Base-by-base conservation (phyloP, 2,888 invertebrate genomes). In the Eilema depressum region DNA sequence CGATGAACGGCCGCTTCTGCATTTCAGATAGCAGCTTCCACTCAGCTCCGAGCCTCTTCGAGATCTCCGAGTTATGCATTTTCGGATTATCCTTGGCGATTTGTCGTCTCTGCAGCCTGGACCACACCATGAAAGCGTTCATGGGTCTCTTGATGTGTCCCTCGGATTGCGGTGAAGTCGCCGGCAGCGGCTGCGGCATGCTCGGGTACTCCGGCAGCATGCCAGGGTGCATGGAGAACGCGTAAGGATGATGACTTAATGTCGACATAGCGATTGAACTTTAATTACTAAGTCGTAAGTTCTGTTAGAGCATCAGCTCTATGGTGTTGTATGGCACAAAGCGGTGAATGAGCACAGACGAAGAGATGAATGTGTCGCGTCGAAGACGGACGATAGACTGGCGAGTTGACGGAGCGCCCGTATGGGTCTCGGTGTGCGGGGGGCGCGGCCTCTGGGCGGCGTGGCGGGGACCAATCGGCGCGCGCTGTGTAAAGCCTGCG, bases 71-170 rank as follows among this genome's bases (percentile, higher is more conserved):
- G 84, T 98, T 98, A 91, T 98, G 98, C 98, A 98, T 98, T 91
- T 98, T 99, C 83, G 99, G 99, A 89, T 99, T 99, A 84, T 99
- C 98, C 92, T 98, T 97, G 1, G 99, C 98, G 86, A 99, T 99
- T 92, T 98, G 98, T 69, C 98, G 96, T 23, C 99, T 96, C 91
- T 99, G 98, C 59, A 98, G 97, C 60, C 99, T 95, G 8, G 99
- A 98, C 99, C 99, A 99, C 41, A 98, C 99, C 99, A 99, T 99
- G 94, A 99, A 99, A 0, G 99, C 99, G 94, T 99, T 99, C 99
- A 99, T 99, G 3, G 99, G 99, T 26, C 99, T 96, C 92, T 99
- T 99, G 87, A 99, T 98, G 92, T 99, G 98, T 14, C 97, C 97
- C 83, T 97, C 97, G 57, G 93, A 92, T 75, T 93, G 93, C 66